These are phyloP conservation scores for Pantherophis guttatus DNA, from an alignment of 2,113 vertebrate species.

Conservation along the genomic window DNA sequence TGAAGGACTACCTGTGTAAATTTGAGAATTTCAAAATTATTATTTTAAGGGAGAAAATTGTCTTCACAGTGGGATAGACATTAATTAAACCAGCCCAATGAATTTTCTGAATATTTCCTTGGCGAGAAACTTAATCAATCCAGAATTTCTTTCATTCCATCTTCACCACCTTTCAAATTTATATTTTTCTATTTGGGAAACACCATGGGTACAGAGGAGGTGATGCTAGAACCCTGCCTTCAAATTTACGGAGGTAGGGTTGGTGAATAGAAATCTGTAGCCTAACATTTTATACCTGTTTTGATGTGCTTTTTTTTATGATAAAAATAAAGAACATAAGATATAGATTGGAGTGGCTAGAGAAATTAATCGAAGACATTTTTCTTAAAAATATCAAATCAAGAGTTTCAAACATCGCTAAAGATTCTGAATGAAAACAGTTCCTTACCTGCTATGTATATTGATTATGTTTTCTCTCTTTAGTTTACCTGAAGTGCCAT, in stretches of 20 bases:
- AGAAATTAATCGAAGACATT: conserved; percentile 10
- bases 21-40: neutral
- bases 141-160: neutral
- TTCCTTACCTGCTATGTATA: conserved; percentile 18
- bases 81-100: neutral
- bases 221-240: neutral
- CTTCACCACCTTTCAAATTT: neutral
- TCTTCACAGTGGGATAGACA: neutral
- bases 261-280: neutral
- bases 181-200: neutral
- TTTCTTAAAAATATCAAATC: conserved; percentile 35
- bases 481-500: conserved; percentile 96
- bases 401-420: conserved; percentile 18
- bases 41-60: neutral
- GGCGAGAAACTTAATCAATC: neutral
- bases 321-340: neutral
- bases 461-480: conserved; percentile 44
- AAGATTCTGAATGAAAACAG: conserved; percentile 15
- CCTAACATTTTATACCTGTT: neutral
- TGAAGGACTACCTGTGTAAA: neutral
- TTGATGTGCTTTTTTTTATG: neutral
- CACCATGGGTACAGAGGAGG: neutral
- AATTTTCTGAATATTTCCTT: neutral
- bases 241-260: neutral
- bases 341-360: neutral